Base-by-base conservation (phyloP, 64 coral and sea anemone species). In the Acropora yongei region DNA sequence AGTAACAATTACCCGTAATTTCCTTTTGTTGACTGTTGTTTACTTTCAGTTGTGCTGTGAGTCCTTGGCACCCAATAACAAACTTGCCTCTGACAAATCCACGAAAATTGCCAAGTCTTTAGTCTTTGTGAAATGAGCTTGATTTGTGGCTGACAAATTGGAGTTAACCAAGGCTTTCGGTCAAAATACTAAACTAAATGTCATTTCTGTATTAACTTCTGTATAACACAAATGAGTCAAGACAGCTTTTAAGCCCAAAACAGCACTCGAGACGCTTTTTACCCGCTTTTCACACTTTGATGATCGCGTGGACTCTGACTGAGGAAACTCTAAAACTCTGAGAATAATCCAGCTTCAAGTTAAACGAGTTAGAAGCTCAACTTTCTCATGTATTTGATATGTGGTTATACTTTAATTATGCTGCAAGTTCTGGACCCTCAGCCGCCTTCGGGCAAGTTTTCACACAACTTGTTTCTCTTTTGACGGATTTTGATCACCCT, bases 171-270 rank as follows among this genome's bases (percentile, higher is more conserved):
- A 66, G 61, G 7, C 61, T 66, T 53, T 0, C 10, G 61, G 61
- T 66, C 61, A 66, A 66, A 66, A 12, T 66, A 13, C 7, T 66
- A 66, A 66, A 66, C 61, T 66, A 12, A 66, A 66, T 12, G 61
- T 66, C 16, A 66, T 66, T 66, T 66, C 61, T 66, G 61, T 66
- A 66, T 66, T 66, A 66, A 66, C 61, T 66, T 66, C 61, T 66
- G 61, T 66, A 66, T 8, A 66, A 66, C 61, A 66, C 61, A 66
- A 66, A 66, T 66, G 61, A 66, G 61, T 66, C 61, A 66, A 66
- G 61, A 66, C 61, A 66, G 61, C 61, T 66, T 66, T 66, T 4
- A 66, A 66, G 61, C 61, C 7, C 61, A 66, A 66, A 66, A 66
- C 61, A 66, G 61, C 61, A 66, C 61, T 12, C 61, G 16, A 6